A percentile compares a stretch with the other conserved stretches of the same genome.
Conservation (phyloP, 2,888 invertebrate species). For the Tribolium freemani region DNA sequence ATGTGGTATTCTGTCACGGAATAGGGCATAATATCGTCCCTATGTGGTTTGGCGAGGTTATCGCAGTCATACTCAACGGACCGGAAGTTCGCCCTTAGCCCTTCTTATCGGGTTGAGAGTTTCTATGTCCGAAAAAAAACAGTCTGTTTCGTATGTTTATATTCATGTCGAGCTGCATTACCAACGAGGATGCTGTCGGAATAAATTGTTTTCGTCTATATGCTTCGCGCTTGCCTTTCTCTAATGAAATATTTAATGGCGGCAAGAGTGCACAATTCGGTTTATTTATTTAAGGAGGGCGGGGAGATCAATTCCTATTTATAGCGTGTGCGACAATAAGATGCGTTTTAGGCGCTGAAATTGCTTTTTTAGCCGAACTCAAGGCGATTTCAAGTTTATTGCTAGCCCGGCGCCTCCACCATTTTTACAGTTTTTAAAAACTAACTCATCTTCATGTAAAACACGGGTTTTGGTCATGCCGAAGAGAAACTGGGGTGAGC, state of each 20-base stretch:
- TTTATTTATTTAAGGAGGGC: conserved; percentile 1
- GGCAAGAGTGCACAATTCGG: not conserved
- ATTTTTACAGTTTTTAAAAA: not conserved
- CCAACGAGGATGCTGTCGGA: not conserved
- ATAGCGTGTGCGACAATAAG: not conserved
- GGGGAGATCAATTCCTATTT: not conserved
- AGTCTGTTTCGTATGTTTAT: conserved; percentile 22
- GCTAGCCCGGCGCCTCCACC: not conserved
- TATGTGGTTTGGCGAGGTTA: not conserved
- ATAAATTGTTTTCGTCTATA: conserved; percentile 31
- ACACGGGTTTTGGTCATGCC: too few species aligned
- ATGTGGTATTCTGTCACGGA: conserved; percentile 19
- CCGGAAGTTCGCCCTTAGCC: conserved; percentile 10
- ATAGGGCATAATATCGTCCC: conserved; percentile 5
- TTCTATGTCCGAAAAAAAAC: conserved; percentile 10
- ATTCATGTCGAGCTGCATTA: conserved; percentile 29
- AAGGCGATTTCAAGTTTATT: not conserved
- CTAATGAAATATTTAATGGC: conserved; percentile 24
- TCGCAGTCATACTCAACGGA: conserved; percentile 14
- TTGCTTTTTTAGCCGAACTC: not conserved
- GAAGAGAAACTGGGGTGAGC: too few species aligned
- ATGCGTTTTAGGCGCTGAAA: not conserved
- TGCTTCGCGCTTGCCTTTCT: not conserved
- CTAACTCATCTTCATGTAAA: too few species aligned
- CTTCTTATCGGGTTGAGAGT: conserved; percentile 5